These are phyloP conservation scores for Mythimna impura DNA, from an alignment of 2,888 invertebrate genomes.

Conservation along the genomic window DNA sequence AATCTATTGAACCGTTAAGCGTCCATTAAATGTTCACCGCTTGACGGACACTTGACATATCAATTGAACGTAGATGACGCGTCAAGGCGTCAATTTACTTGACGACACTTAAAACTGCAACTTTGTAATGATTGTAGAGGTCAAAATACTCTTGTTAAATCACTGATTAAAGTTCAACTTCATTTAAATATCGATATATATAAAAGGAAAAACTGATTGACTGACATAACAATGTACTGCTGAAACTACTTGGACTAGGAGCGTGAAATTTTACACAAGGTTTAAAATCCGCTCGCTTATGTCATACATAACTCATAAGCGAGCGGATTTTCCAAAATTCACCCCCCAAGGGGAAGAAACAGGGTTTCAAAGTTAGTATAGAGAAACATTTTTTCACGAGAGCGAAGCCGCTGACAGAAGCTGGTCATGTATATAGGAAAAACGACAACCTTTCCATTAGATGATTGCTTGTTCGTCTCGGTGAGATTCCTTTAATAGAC, in stretches of 20 bases:
- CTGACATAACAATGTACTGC: too few species aligned
- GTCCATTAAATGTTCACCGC: slow-evolving; percentile 17
- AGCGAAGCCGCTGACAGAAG: too few species aligned
- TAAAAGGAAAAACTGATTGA: too few species aligned
- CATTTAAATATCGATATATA: background rate
- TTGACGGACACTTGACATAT: slow-evolving; percentile 45
- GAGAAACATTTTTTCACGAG: too few species aligned
- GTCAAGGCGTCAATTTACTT: slow-evolving; percentile 18
- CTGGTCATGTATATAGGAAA: background rate
- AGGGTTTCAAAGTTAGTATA: too few species aligned
- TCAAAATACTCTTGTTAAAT: slow-evolving; percentile 8
- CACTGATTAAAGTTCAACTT: slow-evolving; percentile 11
- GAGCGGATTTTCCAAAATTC: too few species aligned
- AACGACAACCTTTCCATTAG: background rate
- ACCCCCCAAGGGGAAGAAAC: too few species aligned
- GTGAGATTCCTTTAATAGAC: background rate
- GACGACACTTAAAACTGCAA: slow-evolving; percentile 24
- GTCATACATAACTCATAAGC: too few species aligned
- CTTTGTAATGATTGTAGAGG: slow-evolving; percentile 16
- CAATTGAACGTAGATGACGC: slow-evolving; percentile 37
- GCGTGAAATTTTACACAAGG: too few species aligned
- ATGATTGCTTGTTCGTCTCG: background rate
- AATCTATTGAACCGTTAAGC: slow-evolving; percentile 47
- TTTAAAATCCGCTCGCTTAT: too few species aligned
- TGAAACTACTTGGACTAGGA: too few species aligned